Base-by-base conservation (phyloP, 2,888 invertebrate genomes). In the Tyria jacobaeae region DNA sequence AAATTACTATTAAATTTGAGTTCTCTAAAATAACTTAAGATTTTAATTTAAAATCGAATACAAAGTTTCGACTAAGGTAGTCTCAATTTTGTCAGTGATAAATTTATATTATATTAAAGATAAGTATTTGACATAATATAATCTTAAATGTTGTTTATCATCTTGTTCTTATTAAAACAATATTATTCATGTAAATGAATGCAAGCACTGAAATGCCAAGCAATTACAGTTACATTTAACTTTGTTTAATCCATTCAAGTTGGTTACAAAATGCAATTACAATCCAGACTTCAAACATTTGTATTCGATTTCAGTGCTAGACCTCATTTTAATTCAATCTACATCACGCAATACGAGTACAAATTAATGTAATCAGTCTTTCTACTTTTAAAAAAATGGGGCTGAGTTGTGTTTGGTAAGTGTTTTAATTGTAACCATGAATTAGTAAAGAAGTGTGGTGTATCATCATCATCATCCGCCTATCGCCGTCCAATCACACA, bases 271-370 rank as follows among this genome's bases (percentile, higher is more conserved):
- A 60, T 50, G 41, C 41, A 68, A 60, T 68, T 51, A 60, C 31
- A 62, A 35, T 17, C 55, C 31, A 27, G 60, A 49, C 34, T 51
- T 10, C 27, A 57, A 62, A 61, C 49, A 57, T 68, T 73, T 60
- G 55, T 47, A 52, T 62, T 55, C 44, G 52, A 72, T 66, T 57
- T 37, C 9, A 48, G 48, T 44, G 56, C 41, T 9, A 24, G 35
- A 48, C 49, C 51, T 41, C 44, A n/a, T 15, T 54, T 50, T 34
- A 52, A 56, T 35, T 50, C 27, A 49, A 21, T 49, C 49, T 15
- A 24, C 24, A 58, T 25, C 51, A 52, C 52, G 52, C 39, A n/a
- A n/a, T n/a, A 52, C 25, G 10, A 24, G 12, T 25, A 37, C 37
- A 52, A 37, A 50, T 50, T 34, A 14, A 34, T 50, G 49, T n/a